phyloP scores from a whole-genome alignment of 1,140 invertebrate genomes.

The Lordiphosa stackelbergi region DNA sequence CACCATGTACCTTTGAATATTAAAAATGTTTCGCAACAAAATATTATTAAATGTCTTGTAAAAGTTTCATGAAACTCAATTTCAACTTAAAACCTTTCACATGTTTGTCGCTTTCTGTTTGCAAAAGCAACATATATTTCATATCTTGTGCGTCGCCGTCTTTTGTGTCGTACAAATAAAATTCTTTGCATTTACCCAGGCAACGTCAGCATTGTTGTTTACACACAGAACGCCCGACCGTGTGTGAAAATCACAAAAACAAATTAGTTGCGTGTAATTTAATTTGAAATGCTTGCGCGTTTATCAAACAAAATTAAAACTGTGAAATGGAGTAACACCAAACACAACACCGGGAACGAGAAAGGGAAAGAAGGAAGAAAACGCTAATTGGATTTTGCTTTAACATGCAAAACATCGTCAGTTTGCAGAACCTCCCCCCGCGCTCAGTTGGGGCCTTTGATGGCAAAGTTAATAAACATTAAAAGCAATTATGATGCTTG shows the following conservation, averaged over 20 bases:
- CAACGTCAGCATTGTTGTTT: slow-evolving; percentile 23
- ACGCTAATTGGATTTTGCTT: slow-evolving; percentile 70
- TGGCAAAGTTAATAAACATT: slow-evolving; percentile 71
- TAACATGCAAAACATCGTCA: slow-evolving; percentile 48
- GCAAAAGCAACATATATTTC: slow-evolving; percentile 6
- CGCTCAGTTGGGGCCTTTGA: slow-evolving; percentile 28
- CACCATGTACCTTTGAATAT: no score
- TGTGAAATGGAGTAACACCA: slow-evolving; percentile 48
- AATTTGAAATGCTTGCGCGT: slow-evolving; percentile 67
- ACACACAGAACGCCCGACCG: neutral
- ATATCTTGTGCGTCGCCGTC: slow-evolving; percentile 2
- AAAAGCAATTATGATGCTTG: slow-evolving; percentile 65
- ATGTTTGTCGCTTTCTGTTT: no score
- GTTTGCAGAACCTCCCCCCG: neutral
- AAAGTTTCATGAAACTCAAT: no score
- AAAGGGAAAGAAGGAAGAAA: slow-evolving; percentile 30
- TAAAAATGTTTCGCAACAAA: no score
- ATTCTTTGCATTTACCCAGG: slow-evolving; percentile 37
- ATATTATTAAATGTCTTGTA: no score
- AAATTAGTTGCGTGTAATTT: slow-evolving; percentile 74
- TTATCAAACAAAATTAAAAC: slow-evolving; percentile 74
- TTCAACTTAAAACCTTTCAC: no score
- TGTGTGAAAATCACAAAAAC: slow-evolving; percentile 60
- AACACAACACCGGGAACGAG: slow-evolving; percentile 13
- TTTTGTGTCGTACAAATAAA: slow-evolving; percentile 18